Evolutionary conservation across 2,113 vertebrate genomes (phyloP).

Genomic region (Canis aureus): DNA sequence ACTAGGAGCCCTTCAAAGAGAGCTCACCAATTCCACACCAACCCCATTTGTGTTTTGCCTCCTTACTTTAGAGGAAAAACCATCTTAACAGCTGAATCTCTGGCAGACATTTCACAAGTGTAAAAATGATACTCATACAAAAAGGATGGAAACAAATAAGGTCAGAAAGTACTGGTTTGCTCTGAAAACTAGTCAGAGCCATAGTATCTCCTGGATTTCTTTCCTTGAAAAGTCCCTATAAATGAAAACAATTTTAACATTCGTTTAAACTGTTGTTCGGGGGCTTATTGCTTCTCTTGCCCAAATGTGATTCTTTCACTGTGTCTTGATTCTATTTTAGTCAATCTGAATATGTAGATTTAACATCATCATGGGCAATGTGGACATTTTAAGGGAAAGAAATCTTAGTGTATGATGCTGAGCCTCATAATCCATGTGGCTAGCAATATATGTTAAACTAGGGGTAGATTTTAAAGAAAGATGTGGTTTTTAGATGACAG

Average conservation of each 20-base stretch:
- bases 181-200: neutral
- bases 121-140: neutral
- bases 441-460: constrained; percentile 27
- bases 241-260: neutral
- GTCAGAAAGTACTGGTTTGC: neutral
- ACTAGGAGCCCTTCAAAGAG: neutral
- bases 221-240: neutral
- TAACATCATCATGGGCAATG: neutral
- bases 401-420: neutral
- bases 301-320: neutral
- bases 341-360: neutral
- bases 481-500: constrained; percentile 27
- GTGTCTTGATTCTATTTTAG: neutral
- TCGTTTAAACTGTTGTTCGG: neutral
- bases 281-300: neutral
- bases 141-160: neutral
- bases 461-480: constrained; percentile 12
- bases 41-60: neutral
- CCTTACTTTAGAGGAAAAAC: neutral
- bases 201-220: neutral
- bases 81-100: neutral
- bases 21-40: neutral
- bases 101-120: neutral
- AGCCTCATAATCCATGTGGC: neutral
- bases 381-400: neutral